Base-by-base conservation (phyloP, 2,888 invertebrate species). In the Serrognathus titanus region DNA sequence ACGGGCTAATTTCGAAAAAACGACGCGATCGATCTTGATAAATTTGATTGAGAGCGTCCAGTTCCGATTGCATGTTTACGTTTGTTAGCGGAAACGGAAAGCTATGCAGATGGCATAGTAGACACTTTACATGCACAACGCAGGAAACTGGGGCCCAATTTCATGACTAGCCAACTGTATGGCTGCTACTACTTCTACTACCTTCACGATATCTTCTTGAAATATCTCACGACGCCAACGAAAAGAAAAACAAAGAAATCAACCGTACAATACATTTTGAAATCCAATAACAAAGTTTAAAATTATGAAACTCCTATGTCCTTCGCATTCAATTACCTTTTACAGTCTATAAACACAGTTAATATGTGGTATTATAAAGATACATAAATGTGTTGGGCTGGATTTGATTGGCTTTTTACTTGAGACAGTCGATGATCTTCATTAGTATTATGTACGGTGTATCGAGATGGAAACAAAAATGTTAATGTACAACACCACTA, bases 61-160 rank as follows among this genome's bases (percentile, higher is more conserved):
- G 75, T 76, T 77, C 76, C 77, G 76, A 77, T 77, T 69, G 76
- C 77, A 75, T 76, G 77, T 73, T 63, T 70, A 69, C 72, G 69
- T 70, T 69, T 68, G 67, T 66, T 69, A 60, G 63, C 72, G 77
- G 75, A 76, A 77, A 73, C 75, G 75, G 75, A 75, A 75, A 76
- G 70, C 75, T 76, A 76, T 76, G 75, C 75, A 77, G 76, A 77
- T 76, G 75, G 75, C 75, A 76, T 77, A 75, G 73, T 74, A 74
- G 72, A 73, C 74, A 74, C 70, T 73, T 72, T 74, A 73, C 73
- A 73, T 73, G 73, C 72, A 73, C 74, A 73, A 69, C 63, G 69
- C 74, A 74, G 73, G 74, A 74, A 74, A 70, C 71, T 66, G 58
- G 60, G 60, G 55, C 57, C 66, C 60, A 64, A 63, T 67, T 66